Evolutionary conservation across 2,797 vertebrate genomes (phyloP).

Genomic region (Melanotaenia pygmaea): DNA sequence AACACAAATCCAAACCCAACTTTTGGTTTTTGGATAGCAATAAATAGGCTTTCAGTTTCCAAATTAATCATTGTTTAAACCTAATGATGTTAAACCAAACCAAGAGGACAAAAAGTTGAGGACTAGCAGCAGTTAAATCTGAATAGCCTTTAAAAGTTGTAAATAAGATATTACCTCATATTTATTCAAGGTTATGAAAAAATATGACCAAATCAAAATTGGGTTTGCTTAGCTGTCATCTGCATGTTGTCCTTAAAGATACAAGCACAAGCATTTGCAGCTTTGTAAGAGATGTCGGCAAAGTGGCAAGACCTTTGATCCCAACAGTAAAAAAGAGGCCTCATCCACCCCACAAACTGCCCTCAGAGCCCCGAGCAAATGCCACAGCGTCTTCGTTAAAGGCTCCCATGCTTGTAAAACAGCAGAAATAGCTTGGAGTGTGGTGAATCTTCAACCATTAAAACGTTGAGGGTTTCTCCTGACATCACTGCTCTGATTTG

Average conservation of each 20-base stretch:
- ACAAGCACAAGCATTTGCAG: slow-evolving; percentile 16
- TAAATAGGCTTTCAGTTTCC: slow-evolving; percentile 46
- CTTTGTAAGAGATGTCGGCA: slow-evolving; percentile 33
- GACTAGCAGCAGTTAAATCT: slow-evolving; percentile 16
- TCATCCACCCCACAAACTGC: slow-evolving; percentile 50
- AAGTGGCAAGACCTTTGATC: slow-evolving; percentile 52
- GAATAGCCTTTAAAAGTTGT: neutral
- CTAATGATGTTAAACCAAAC: slow-evolving; percentile 41
- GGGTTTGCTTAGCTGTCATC: neutral
- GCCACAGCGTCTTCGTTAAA: slow-evolving; percentile 60
- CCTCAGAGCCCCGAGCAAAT: slow-evolving; percentile 49
- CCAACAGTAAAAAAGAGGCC: slow-evolving; percentile 58
- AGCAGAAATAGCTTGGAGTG: slow-evolving; percentile 67
- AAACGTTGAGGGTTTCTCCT: slow-evolving; percentile 54
- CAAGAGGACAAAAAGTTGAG: slow-evolving; percentile 21
- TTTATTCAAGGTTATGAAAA: neutral
- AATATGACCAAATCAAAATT: neutral
- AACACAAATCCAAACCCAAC: slow-evolving; percentile 62
- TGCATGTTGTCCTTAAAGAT: neutral
- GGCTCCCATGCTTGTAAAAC: slow-evolving; percentile 69
- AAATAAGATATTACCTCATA: neutral
- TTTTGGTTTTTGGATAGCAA: slow-evolving; percentile 49
- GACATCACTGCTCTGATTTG: slow-evolving; percentile 45
- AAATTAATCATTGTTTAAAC: slow-evolving; percentile 49
- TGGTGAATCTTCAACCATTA: slow-evolving; percentile 74